A percentile compares a stretch with the other conserved stretches of the same genome.
These are phyloP conservation scores for Melanotaenia pygmaea DNA, from an alignment of 2,797 vertebrate genomes.

Conservation along the genomic window DNA sequence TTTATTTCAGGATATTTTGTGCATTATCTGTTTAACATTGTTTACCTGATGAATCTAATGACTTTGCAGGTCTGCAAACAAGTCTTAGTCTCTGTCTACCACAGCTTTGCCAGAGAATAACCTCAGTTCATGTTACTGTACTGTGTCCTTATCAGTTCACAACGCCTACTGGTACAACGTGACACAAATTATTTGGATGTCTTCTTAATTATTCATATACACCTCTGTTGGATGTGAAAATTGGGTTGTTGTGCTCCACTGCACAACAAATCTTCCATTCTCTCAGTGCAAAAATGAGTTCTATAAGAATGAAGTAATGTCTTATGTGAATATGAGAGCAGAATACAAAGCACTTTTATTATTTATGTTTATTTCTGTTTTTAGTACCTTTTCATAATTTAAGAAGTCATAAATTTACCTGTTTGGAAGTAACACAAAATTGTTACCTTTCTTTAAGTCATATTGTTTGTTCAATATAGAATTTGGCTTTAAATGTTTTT, in stretches of 20 bases:
- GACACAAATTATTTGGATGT: constrained; percentile 72
- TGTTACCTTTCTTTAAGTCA: constrained; percentile 11
- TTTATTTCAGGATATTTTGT: constrained; percentile 49
- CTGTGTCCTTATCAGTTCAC: constrained; percentile 21
- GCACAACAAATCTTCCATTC: constrained; percentile 52
- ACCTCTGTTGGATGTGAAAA: constrained; percentile 65
- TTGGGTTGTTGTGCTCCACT: constrained; percentile 67
- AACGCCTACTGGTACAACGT: constrained; percentile 46
- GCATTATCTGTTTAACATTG: constrained; percentile 40
- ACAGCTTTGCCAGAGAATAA: constrained; percentile 45
- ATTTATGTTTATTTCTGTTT: constrained; percentile 65
- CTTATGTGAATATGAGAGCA: constrained; percentile 37
- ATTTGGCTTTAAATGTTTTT: constrained; percentile 17
- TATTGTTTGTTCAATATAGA: constrained; percentile 20
- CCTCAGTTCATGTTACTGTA: constrained; percentile 36
- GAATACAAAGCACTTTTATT: constrained; percentile 60
- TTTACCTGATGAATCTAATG: constrained; percentile 32
- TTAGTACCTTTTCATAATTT: constrained; percentile 65
- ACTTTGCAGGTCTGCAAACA: constrained; percentile 23
- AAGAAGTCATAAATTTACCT: constrained; percentile 46
- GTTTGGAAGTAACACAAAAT: constrained; percentile 32
- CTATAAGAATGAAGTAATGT: constrained; percentile 41
- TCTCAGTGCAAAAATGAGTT: constrained; percentile 56
- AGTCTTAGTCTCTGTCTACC: constrained; percentile 55
- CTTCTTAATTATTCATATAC: constrained; percentile 73